A percentile compares a stretch with the other conserved stretches of the same genome.
phyloP scores from a whole-genome alignment of 2,888 invertebrate genomes.

The Seira sanloemensis region DNA sequence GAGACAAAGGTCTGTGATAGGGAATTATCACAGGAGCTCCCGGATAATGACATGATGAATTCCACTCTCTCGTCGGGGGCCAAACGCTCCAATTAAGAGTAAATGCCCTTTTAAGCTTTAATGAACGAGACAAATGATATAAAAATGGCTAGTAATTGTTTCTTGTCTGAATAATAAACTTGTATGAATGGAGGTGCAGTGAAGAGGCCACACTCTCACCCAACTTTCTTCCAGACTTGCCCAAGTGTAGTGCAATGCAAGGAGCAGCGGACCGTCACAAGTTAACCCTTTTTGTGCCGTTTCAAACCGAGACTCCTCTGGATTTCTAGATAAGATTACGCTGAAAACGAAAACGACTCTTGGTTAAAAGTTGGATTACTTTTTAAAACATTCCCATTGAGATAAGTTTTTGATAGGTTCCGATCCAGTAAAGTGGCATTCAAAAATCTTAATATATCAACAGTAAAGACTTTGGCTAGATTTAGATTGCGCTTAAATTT shows the following conservation, averaged over 20 bases:
- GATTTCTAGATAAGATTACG: constrained; percentile 38
- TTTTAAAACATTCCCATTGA: constrained; percentile 43
- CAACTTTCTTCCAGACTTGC: not conserved
- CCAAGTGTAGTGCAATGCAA: not conserved
- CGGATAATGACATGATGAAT: not conserved
- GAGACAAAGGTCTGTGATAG: not conserved
- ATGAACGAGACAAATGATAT: constrained; percentile 47
- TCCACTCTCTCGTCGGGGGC: not conserved
- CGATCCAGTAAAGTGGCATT: not conserved
- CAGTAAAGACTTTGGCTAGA: not conserved
- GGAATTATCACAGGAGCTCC: not conserved
- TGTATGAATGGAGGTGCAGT: not conserved
- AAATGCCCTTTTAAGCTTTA: constrained; percentile 45
- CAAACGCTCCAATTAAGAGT: constrained; percentile 33
- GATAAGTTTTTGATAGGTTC: constrained; percentile 31
- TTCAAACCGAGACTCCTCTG: not conserved
- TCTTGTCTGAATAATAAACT: constrained; percentile 27
- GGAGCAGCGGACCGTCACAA: constrained; percentile 24
- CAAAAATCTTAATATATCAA: no score
- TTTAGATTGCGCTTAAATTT: not conserved
- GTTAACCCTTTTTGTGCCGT: not conserved
- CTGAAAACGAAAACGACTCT: constrained; percentile 19
- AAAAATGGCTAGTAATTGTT: constrained; percentile 26
- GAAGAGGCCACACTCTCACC: constrained; percentile 18
- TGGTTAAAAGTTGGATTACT: constrained; percentile 34